Base-by-base conservation (phyloP, 2,888 invertebrate species). In the Ptychoptera albimana region DNA sequence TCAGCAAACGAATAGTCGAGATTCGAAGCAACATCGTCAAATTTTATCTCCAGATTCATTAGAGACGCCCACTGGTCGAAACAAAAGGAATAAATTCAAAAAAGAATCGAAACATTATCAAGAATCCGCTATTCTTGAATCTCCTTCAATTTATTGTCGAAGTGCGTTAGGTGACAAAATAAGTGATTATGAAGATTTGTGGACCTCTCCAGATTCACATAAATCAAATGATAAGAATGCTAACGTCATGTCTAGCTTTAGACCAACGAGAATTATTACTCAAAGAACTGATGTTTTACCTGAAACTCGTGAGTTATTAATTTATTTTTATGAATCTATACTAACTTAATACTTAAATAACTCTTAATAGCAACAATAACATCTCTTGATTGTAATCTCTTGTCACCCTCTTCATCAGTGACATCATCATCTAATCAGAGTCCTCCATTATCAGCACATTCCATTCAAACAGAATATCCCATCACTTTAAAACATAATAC, bases 131-230 rank as follows among this genome's bases (percentile, higher is more conserved):
- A 86, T 87, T 48, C 67, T 87, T 51, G 87, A 87, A 62, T 84
- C 86, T 44, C 82, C 82, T 31, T 79, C 79, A 49, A 72, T 80
- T 43, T 89, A 89, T 58, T 89, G 84, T 59, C 73, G 84, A 54
- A 89, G 89, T 63, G 83, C 84, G 2, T 71, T 92, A 31, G 82
- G 85, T 49, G 93, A 93, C 60, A 92, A 92, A 68, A 81, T 86
- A 39, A 91, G 91, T 54, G 93, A 93, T 64, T 93, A 93, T 59
- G 93, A 93, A 67, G 93, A 93, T 60, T 81, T 93, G 53, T 93
- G 93, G 92, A 69, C 54, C 67, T 73, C 51, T 54, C 65, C 54
- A 65, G 64, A 55, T 50, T 70, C 67, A 48, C 69, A 74, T 49
- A 72, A 73, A 10, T 48, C 68, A 8, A 67, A 70, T 66, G 31